phyloP scores from a whole-genome alignment of 2,797 vertebrate species.

The Hypotaenidia philippensis region DNA sequence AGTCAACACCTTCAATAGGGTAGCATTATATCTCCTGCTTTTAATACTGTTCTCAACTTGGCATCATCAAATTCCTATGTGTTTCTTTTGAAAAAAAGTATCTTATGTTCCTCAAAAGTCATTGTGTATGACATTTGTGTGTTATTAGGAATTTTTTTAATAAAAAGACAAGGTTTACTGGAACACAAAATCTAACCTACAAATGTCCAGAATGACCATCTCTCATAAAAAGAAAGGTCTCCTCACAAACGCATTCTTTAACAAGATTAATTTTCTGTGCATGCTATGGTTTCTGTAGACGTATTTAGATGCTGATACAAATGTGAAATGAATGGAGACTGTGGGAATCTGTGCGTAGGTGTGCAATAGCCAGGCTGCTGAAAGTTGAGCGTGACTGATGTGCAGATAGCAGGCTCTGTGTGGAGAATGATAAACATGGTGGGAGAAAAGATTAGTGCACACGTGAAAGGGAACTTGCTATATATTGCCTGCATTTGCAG shows the following conservation, averaged over 20 bases:
- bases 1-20: not conserved
- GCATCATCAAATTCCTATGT: not conserved
- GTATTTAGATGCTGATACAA: conserved; percentile 8
- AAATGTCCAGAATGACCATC: not conserved
- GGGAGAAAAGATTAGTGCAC: not conserved
- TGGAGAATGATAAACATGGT: conserved; percentile 52
- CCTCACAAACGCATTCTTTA: not conserved
- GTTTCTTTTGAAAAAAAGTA: not conserved
- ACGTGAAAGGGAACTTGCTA: not conserved
- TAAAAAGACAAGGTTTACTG: not conserved
- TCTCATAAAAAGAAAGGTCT: not conserved
- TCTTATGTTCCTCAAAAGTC: not conserved
- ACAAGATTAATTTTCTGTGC: not conserved
- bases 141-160: not conserved
- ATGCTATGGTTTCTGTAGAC: not conserved
- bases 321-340: conserved; percentile 45
- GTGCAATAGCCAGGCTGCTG: conserved; percentile 59
- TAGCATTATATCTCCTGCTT: not conserved
- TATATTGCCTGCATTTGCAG: conserved; percentile 15
- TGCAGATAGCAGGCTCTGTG: conserved; percentile 58
- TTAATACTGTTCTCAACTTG: not conserved
- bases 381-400: conserved; percentile 61
- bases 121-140: not conserved
- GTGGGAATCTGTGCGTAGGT: conserved; percentile 55
- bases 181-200: not conserved